Evolutionary conservation across 2,113 vertebrate genomes (phyloP).

Genomic region (Paramormyrops kingsleyae): DNA sequence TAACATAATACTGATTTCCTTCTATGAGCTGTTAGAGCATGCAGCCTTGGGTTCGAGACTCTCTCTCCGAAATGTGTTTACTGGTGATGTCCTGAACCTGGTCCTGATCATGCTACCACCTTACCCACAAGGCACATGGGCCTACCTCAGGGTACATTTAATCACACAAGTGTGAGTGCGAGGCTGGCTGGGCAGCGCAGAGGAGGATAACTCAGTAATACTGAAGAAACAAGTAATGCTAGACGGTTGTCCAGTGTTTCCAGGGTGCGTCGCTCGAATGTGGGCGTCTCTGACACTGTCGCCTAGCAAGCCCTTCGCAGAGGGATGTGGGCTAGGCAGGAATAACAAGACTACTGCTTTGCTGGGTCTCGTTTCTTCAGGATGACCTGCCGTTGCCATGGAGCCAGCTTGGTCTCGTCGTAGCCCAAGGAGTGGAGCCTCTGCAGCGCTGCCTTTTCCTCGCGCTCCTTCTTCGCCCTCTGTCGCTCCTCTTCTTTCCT

Average conservation of each 20-base stretch:
- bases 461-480: constrained; percentile 69
- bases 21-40: neutral
- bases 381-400: constrained; percentile 94
- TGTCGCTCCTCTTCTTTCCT: constrained; percentile 78
- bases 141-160: neutral
- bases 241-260: neutral
- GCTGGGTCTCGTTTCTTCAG: constrained; percentile 90
- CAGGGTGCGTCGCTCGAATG: neutral
- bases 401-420: constrained; percentile 87
- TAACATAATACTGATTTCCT: neutral
- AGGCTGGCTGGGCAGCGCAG: neutral
- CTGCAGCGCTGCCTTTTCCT: constrained; percentile 80
- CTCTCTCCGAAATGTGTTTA: neutral
- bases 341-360: constrained; percentile 66
- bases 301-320: neutral
- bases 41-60: neutral
- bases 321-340: neutral
- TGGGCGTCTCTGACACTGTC: neutral
- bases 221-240: neutral
- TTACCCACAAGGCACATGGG: neutral
- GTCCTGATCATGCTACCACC: neutral
- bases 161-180: neutral
- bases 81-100: neutral
- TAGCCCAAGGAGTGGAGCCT: constrained; percentile 86
- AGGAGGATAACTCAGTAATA: neutral